These are phyloP conservation scores for Procambarus virginalis DNA, from an alignment of 1,140 invertebrate genomes.

Conservation along the genomic window DNA sequence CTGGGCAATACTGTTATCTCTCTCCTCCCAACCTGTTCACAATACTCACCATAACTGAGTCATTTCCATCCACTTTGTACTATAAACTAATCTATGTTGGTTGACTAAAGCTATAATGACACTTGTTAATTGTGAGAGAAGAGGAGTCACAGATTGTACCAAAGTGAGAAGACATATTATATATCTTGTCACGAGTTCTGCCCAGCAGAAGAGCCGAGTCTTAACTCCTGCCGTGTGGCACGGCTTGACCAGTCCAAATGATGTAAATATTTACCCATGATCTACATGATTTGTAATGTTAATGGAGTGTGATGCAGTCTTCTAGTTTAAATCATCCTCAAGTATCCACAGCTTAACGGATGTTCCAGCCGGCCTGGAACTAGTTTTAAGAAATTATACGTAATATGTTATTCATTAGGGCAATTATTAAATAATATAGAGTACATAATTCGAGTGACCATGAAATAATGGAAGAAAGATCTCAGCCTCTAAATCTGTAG, in stretches of 20 bases:
- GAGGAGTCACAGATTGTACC: not conserved
- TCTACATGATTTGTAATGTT: not conserved
- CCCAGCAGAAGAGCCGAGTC: not conserved
- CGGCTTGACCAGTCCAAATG: not conserved
- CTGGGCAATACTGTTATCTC: not conserved
- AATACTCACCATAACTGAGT: not conserved
- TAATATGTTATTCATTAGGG: not conserved
- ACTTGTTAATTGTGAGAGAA: not conserved
- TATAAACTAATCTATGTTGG: not conserved
- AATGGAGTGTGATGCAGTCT: not conserved
- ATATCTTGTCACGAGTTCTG: not conserved
- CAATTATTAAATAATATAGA: not conserved
- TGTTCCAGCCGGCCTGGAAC: not conserved
- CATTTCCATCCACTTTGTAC: slow-evolving; percentile 6
- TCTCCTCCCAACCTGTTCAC: not conserved
- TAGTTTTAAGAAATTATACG: slow-evolving; percentile 8
- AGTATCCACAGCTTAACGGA: not conserved
- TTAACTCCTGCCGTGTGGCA: not conserved
- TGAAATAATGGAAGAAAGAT: not conserved
- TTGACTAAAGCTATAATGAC: not conserved
- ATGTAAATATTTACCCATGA: slow-evolving; percentile 3
- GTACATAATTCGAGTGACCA: not conserved
- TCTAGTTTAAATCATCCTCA: not conserved
- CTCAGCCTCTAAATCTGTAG: not conserved
- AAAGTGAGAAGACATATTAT: not conserved